A percentile compares a stretch with the other conserved stretches of the same genome.
These are phyloP conservation scores for Oreochromis grahami DNA, from an alignment of 2,797 vertebrate species.

Conservation along the genomic window DNA sequence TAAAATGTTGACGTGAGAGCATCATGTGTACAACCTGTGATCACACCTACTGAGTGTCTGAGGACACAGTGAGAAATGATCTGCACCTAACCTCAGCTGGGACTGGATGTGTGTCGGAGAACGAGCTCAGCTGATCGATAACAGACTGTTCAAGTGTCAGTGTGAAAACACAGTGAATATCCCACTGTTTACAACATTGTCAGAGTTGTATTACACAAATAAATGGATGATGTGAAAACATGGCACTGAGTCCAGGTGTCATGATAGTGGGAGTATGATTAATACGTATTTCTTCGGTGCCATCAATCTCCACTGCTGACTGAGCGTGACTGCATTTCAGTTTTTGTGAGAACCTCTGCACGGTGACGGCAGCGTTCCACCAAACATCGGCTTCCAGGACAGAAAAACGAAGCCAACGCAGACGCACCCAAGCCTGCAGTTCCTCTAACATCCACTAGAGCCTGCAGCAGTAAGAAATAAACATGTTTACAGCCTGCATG, in stretches of 20 bases:
- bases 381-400: background rate
- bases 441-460: background rate
- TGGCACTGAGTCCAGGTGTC: background rate
- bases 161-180: background rate
- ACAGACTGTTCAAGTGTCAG: accelerated
- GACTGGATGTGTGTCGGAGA: background rate
- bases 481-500: background rate
- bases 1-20: background rate
- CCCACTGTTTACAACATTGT: background rate
- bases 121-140: background rate
- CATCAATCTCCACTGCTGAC: background rate
- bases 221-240: background rate
- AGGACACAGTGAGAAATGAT: background rate
- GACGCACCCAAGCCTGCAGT: background rate
- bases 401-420: background rate
- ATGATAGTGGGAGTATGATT: background rate
- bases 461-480: background rate
- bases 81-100: background rate
- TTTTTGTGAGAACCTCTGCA: background rate
- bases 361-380: background rate
- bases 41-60: background rate
- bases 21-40: background rate
- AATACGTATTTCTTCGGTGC: background rate
- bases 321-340: background rate
- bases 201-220: too few species aligned